Percentiles rank a stretch among this genome's conserved stretches.
Conservation (phyloP, 2,888 invertebrate species). For the Bombyx huttoni region DNA sequence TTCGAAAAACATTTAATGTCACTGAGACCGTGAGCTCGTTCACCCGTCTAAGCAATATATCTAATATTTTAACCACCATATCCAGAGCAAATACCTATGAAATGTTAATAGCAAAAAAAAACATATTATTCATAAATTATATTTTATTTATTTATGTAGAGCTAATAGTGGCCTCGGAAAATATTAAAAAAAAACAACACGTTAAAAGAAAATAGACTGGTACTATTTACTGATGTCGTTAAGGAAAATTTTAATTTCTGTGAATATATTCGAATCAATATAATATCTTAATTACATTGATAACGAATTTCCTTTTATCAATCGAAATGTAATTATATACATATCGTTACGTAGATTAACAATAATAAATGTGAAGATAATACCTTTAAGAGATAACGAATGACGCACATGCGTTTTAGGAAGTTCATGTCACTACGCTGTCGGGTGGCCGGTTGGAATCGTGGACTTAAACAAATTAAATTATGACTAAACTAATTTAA, state of each 20-base stretch:
- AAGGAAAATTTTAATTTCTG: neutral
- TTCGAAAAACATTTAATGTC: too few relatives aligned
- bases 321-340: constrained; percentile 8
- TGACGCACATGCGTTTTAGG: constrained; percentile 1
- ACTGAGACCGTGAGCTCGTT: too few relatives aligned
- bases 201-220: neutral
- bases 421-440: neutral
- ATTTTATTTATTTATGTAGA: too few relatives aligned
- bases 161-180: neutral
- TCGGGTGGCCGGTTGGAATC: too few relatives aligned
- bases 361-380: constrained; percentile 8
- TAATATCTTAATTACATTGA: constrained; percentile 10
- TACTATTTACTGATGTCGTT: neutral
- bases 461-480: too few relatives aligned
- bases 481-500: too few relatives aligned
- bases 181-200: neutral
- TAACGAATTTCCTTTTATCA: constrained; percentile 7
- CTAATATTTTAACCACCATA: too few relatives aligned
- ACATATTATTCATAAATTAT: too few relatives aligned
- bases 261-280: neutral
- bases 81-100: too few relatives aligned
- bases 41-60: too few relatives aligned
- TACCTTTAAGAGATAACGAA: constrained; percentile 1
- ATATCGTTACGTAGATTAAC: constrained; percentile 3
- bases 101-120: too few relatives aligned